Evolutionary conservation across 2,888 invertebrate species (phyloP), one percentile per base, ranked within the genome.

Genomic region (Plebejus melissa): DNA sequence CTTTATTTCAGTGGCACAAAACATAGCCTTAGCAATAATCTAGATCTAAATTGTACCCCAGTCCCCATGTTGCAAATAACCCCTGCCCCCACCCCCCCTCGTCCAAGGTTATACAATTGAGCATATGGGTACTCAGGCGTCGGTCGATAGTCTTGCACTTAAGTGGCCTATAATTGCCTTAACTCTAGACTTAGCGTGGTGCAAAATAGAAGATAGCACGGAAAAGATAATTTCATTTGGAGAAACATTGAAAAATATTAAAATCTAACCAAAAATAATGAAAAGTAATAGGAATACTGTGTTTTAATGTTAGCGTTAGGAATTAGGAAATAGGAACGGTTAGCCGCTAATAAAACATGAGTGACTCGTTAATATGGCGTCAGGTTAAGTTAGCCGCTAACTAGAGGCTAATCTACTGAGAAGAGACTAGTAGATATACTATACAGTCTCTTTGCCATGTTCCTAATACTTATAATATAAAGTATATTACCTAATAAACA

Each of bases 121-220:
- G 28, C 65, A 65, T 65, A 65, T 65, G 65, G 65, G 28, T 28
- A 32, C 65, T 22, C 11, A 4, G 36, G 65, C 75, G 74, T 71
- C 76, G 74, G 74, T 74, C 74, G 76, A 76, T 76, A 75, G 11
- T 75, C 69, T 50, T 77, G 77, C 76, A 74, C 75, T 78, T 77
- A 82, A 83, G 83, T 82, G 82, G 80, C 79, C 22, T 81, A 77
- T 83, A 85, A 84, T 84, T 84, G 81, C 81, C 76, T 77, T 46
- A 77, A 77, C 79, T 75, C 74, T 50, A 58, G 71, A 69, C 81
- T 81, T 80, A 78, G 78, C 79, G 77, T 79, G 80, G 78, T 69
- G 57, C 75, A 80, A 80, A 77, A 76, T 69, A 79, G 9, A 74
- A 76, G 78, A 54, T 72, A 41, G n/a, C 22, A 70, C 70, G 70